phyloP scores from a whole-genome alignment of 2,113 vertebrate species.

The Microcebus ravelobensis region DNA sequence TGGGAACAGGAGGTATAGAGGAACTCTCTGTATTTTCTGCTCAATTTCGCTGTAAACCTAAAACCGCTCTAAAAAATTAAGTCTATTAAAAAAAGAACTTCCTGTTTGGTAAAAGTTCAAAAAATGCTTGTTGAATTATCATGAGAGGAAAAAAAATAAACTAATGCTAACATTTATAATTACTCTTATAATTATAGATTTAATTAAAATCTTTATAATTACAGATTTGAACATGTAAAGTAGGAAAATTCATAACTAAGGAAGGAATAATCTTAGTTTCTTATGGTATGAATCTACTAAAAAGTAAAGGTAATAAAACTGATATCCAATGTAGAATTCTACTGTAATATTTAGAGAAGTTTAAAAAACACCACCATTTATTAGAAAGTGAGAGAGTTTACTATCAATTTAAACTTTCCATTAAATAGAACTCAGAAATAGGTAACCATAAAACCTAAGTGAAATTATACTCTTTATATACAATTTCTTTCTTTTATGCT shows the following conservation, averaged over 20 bases:
- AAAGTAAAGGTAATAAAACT: slow-evolving; percentile 4
- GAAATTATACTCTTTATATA: slow-evolving; percentile 1
- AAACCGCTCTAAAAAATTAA: slow-evolving; percentile 24
- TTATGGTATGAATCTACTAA: slow-evolving; percentile 6
- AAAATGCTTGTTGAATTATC: slow-evolving; percentile 1
- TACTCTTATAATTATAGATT: slow-evolving; percentile 23
- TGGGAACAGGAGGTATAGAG: neutral
- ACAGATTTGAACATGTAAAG: neutral
- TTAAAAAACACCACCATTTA: neutral
- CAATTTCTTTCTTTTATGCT: slow-evolving; percentile 44
- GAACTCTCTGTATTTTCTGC: neutral
- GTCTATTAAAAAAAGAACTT: neutral
- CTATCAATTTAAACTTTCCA: neutral
- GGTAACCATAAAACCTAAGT: neutral
- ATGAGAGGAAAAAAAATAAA: neutral
- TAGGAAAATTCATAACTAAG: neutral
- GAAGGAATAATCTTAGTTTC: neutral
- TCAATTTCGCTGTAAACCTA: neutral
- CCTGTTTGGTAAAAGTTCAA: neutral
- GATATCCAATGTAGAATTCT: neutral
- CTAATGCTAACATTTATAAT: neutral
- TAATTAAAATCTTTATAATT: slow-evolving; percentile 18
- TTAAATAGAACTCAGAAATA: slow-evolving; percentile 17
- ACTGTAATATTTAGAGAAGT: neutral
- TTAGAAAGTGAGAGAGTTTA: neutral